Evolutionary conservation across 2,888 invertebrate genomes (phyloP).

Genomic region (Eulithis prunata): DNA sequence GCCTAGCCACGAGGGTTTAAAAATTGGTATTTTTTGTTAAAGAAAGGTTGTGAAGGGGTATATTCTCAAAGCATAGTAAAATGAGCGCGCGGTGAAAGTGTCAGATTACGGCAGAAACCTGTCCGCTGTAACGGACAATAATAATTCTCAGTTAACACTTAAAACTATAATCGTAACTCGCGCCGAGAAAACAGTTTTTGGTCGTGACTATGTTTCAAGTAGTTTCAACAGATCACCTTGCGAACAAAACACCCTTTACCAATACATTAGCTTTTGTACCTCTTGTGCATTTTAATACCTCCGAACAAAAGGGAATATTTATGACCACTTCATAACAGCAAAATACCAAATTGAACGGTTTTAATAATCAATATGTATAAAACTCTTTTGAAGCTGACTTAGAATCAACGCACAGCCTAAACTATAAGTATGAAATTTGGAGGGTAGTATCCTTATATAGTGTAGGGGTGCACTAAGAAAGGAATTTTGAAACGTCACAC

Average conservation of each 20-base stretch:
- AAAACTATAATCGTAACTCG: slow-evolving; percentile 46
- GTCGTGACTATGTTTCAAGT: slow-evolving; percentile 49
- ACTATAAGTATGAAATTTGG: no score
- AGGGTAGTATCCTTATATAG: no score
- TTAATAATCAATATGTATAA: no score
- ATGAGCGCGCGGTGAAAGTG: slow-evolving; percentile 43
- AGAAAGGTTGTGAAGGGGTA: slow-evolving; percentile 1
- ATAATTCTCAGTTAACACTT: slow-evolving; percentile 46
- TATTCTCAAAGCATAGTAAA: slow-evolving; percentile 38
- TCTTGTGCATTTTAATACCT: no score
- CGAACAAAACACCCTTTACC: slow-evolving; percentile 15
- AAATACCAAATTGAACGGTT: slow-evolving; percentile 22
- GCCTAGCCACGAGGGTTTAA: no score
- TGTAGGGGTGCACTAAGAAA: no score
- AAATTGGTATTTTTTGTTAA: background rate
- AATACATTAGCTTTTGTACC: no score
- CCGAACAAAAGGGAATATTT: no score
- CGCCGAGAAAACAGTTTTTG: slow-evolving; percentile 45
- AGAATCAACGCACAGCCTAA: no score
- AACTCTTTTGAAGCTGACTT: no score
- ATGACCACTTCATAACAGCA: no score
- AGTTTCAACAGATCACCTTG: slow-evolving; percentile 38
- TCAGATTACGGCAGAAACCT: slow-evolving; percentile 41
- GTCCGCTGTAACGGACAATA: slow-evolving; percentile 44
- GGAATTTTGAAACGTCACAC: no score